phyloP scores from a whole-genome alignment of 2,797 vertebrate species.

The Scarus forsteni region DNA sequence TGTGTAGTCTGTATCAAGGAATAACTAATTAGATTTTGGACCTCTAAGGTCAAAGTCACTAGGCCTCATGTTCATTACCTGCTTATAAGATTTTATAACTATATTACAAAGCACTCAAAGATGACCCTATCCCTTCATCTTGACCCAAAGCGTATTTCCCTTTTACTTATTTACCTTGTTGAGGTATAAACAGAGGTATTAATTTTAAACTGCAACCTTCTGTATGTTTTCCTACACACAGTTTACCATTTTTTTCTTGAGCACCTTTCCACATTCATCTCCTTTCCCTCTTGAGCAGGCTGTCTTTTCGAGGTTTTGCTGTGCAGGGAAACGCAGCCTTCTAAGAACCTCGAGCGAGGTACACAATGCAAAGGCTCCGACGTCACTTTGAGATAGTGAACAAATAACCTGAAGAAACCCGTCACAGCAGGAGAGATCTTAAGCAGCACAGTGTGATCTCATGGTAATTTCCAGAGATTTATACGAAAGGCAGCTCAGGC shows the following conservation, averaged over 20 bases:
- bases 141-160: too few species aligned
- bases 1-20: too few species aligned
- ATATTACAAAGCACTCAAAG: too few species aligned
- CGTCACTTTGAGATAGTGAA: slow-evolving; percentile 48
- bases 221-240: neutral
- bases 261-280: slow-evolving; percentile 1
- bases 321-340: slow-evolving; percentile 30
- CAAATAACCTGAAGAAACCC: slow-evolving; percentile 58
- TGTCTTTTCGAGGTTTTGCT: slow-evolving; percentile 17
- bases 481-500: slow-evolving; percentile 38
- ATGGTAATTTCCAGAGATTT: slow-evolving; percentile 46
- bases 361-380: slow-evolving; percentile 27
- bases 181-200: too few species aligned
- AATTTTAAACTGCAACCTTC: neutral
- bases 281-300: slow-evolving; percentile 7
- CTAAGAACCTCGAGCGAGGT: slow-evolving; percentile 14
- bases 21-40: too few species aligned
- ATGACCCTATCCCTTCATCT: too few species aligned
- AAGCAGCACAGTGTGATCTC: slow-evolving; percentile 38
- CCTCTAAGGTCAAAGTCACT: too few species aligned
- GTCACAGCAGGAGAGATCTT: slow-evolving; percentile 43
- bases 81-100: too few species aligned
- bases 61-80: too few species aligned
- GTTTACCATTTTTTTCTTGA: neutral
- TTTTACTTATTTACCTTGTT: too few species aligned